Evolutionary conservation across 2,888 invertebrate species (phyloP), one percentile per base, ranked within the genome.

Genomic region (Aradus depressus): DNA sequence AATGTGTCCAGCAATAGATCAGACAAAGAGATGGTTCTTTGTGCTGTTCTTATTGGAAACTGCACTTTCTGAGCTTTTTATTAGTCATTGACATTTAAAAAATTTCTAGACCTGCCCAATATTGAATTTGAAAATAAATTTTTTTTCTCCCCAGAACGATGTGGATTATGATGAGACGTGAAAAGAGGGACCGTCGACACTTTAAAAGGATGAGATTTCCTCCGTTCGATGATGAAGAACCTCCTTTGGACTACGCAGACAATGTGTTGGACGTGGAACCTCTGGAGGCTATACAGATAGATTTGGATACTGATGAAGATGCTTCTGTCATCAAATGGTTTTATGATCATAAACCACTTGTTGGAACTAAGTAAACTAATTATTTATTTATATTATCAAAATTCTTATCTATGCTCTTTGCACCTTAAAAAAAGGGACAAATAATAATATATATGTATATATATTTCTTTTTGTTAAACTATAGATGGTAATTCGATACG

Each of bases 91-190:
- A n/a, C n/a, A n/a, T n/a, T n/a, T n/a, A n/a, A n/a, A n/a, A n/a
- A n/a, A n/a, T n/a, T n/a, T n/a, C n/a, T n/a, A n/a, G n/a, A n/a
- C n/a, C n/a, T n/a, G n/a, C n/a, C n/a, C n/a, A n/a, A 41, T 41
- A 21, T 41, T 16, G 5, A 10, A 8, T 10, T 41, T 41, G 10
- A 5, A 22, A 6, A 8, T 10, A n/a, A 32, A 43, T 34, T 44
- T 6, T 39, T 52, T 12, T 55, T 61, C 60, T 18, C n/a, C n/a
- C n/a, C 58, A 84, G 84, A 37, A 93, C 97, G 1, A 98, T 99
- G 97, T 99, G 98, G 98, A 97, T 99, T 61, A 98, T 98, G 96
- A 97, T 99, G 97, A 76, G 98, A 60, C 78, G 98, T 61, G 97
- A 99, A 66, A 98, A 99, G 69, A 76, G 98, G 58, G 98, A 98